These are phyloP conservation scores for Melanocharis versteri DNA, from an alignment of 2,113 vertebrate genomes.

Conservation along the genomic window DNA sequence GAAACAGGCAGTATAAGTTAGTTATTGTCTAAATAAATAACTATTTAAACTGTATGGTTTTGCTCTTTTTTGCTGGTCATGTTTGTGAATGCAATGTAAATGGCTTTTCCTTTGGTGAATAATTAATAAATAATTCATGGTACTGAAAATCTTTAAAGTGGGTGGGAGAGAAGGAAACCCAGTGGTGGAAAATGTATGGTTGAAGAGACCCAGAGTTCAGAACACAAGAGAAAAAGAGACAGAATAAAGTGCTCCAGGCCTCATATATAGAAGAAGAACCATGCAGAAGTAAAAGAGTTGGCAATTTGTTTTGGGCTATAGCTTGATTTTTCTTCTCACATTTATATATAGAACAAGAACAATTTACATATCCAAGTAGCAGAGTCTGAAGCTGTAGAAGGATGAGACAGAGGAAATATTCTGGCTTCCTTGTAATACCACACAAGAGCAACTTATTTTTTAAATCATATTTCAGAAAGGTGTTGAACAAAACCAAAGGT, in stretches of 20 bases:
- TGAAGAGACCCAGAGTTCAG: not conserved
- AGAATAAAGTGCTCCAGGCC: not conserved
- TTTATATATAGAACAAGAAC: not conserved
- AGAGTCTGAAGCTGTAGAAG: not conserved
- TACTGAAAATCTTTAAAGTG: not conserved
- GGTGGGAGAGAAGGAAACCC: not conserved
- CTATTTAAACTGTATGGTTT: not conserved
- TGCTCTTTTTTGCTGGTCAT: not conserved
- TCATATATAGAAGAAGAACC: not conserved
- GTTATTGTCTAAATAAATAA: not conserved
- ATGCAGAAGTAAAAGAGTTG: not conserved
- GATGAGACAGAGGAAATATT: not conserved
- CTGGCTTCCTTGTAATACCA: not conserved
- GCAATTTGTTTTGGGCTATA: not conserved
- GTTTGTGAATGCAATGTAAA: not conserved
- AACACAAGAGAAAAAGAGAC: not conserved
- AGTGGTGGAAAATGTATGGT: not conserved
- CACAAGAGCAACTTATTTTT: not conserved
- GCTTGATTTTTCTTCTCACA: not conserved
- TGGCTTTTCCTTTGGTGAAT: not conserved
- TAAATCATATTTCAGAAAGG: not conserved
- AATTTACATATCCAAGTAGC: not conserved
- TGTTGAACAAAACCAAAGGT: not conserved
- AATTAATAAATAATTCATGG: conserved; percentile 17
- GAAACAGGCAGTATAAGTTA: not conserved